Evolutionary conservation across 1,140 invertebrate species (phyloP), one percentile per base, ranked within the genome.

Genomic region (Cheumatopsyche charites): DNA sequence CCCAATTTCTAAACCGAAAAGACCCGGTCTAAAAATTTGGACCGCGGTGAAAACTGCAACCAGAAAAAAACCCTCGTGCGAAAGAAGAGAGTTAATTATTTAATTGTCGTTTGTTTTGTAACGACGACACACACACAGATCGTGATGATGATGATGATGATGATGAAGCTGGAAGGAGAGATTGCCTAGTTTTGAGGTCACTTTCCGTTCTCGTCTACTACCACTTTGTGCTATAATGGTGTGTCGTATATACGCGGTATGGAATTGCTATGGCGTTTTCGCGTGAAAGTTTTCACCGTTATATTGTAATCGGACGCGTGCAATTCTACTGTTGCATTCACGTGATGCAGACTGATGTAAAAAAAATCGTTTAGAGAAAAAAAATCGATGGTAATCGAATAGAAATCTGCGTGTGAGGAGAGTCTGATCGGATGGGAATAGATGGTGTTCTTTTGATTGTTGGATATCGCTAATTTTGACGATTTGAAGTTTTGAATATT

Each of bases 261-360:
- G n/a, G n/a, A n/a, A n/a, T 62, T 6, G 61, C 61, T 21, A 62
- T 62, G 23, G 23, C 41, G 21, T 15, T 42, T 66, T 58, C 55
- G 47, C 41, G 63, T 66, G 63, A 66, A 66, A 66, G 63, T 66
- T 66, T 66, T 66, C 63, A 66, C 63, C 63, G 63, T 66, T 66
- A 66, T 47, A 66, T 66, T 66, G 63, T 66, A 66, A 66, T 66
- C 63, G 25, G 23, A 66, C 15, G 43, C 63, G 17, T 41, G 62
- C 62, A 42, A 63, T 63, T 63, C 29, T 41, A 21, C 29, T 9
- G 29, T 36, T 36, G 29, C 29, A 36, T 36, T 36, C 29, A 36
- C 29, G 29, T 36, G 19, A 21, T 49, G 13, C n/a, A 49, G 19
- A n/a, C 13, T 15, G 19, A 49, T 7, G 42, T 43, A 43, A 21